A percentile compares a stretch with the other conserved stretches of the same genome.
Conservation (phyloP, 2,113 vertebrate genomes). For the Otus sunia region DNA sequence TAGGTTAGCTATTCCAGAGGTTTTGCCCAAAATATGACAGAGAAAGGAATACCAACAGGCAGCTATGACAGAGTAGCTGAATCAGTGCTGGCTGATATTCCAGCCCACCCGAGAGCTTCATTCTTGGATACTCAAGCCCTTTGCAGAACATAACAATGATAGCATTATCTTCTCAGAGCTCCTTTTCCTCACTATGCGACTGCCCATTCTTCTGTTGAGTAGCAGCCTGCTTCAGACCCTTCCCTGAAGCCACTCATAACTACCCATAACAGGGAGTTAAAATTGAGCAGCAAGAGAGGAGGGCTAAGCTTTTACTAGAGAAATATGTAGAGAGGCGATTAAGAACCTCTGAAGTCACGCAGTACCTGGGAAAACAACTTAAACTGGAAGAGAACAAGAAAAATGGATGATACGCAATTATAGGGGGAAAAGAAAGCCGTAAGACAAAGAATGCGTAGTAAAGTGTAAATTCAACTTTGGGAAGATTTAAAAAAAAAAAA, state of each 20-base stretch:
- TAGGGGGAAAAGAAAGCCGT: not conserved
- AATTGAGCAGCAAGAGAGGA: not conserved
- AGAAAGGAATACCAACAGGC: not conserved
- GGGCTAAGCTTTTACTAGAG: not conserved
- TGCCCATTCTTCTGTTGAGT: not conserved
- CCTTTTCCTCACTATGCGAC: not conserved
- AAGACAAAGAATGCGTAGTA: not conserved
- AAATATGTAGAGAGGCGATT: not conserved
- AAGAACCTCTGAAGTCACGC: not conserved
- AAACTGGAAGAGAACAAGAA: constrained; percentile 5
- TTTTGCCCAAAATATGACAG: not conserved
- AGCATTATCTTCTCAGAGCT: not conserved
- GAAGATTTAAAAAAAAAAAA: not conserved
- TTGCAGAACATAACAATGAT: not conserved
- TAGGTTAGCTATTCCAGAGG: not conserved
- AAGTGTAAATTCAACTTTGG: not conserved
- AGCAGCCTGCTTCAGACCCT: not conserved
- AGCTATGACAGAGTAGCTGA: not conserved
- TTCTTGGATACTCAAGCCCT: not conserved
- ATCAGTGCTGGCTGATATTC: not conserved
- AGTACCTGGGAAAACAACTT: constrained; percentile 10
- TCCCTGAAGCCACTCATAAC: not conserved
- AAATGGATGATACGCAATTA: not conserved
- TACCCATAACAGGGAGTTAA: not conserved
- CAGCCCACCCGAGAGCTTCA: not conserved